Evolutionary conservation across 2,797 vertebrate species (phyloP), one percentile per base, ranked within the genome.

Genomic region (Lepidocolaptes lacrymiger): DNA sequence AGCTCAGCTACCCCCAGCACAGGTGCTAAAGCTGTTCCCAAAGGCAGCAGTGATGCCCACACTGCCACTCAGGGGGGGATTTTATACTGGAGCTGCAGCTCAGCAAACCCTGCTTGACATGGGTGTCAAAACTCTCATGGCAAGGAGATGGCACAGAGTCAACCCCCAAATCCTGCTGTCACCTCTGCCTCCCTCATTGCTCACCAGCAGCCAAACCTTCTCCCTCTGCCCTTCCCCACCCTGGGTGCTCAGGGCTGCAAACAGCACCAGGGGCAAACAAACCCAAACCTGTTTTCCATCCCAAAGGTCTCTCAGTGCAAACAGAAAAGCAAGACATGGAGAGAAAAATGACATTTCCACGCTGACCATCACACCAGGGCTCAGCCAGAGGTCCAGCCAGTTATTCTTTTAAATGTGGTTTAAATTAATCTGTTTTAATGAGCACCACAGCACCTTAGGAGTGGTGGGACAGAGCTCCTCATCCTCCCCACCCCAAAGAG

Each of bases 41-140:
- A 22, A 52, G 44, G 9, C 52, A 63, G 44, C 22, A 83, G 20
- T 1, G 22, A 41, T 85, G 61, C 34, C 59, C 64, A 48, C 22
- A 10, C 55, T 22, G 43, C 24, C 3, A 43, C 10, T 0, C 14
- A 2, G 28, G 27, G n/a, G n/a, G 24, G 3, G 28, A 14, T 55
- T 69, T 48, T 48, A n/a, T 36, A 51, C 56, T 52, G 78, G 63
- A 54, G 44, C 9, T 54, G 51, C 28, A 20, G 51, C 51, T 12
- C 51, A 54, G 30, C 15, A 62, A 48, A n/a, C n/a, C 49, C 75
- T 68, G 27, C 13, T 78, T 78, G 71, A n/a, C 7, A 2, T 2
- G 13, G 18, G 17, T n/a, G 36, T 51, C 63, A 39, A 27, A 76
- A 62, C 23, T 54, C 34, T 22, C 9, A 3, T 16, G 14, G 37